Evolutionary conservation across 2,888 invertebrate genomes (phyloP), one percentile per base, ranked within the genome.

Genomic region (Muscina levida): DNA sequence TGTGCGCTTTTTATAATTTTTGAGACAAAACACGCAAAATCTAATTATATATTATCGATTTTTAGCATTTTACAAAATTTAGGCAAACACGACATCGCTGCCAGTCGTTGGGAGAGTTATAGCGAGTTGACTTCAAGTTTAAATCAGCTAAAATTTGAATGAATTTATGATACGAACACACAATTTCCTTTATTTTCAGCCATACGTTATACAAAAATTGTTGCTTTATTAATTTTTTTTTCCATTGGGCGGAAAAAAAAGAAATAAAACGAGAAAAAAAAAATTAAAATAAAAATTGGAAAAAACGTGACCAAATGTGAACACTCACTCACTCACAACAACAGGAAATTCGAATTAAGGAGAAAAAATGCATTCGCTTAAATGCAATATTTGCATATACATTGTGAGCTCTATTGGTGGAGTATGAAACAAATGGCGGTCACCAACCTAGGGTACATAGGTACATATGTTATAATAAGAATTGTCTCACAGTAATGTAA

Each of bases 331-430:
- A n/a, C n/a, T n/a, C n/a, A n/a, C n/a, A n/a, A 31, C 31, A 75
- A 81, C 81, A 81, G 81, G 81, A 81, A 81, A 72, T 81, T 77
- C 81, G 72, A 75, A 81, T 81, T 81, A 81, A 77, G 80, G 67
- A 77, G 68, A 72, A 74, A 75, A 72, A 59, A 39, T 37, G 19
- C 37, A 59, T 37, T 42, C 22, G 19, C 22, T 42, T 37, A 42
- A 62, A 57, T 15, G 53, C 24, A 37, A 62, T 62, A 62, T 62
- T 62, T 42, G 62, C 62, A 62, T 62, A 42, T 53, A 53, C 53
- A 53, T 6, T 22, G 53, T 53, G n/a, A n/a, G n/a, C n/a, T 31
- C 8, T 5, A 53, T 22, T 53, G 4, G 19, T 19, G 48, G 48
- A 24, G 22, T 53, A 51, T 46, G 46, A 5, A 17, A 6, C 37